Evolutionary conservation across 2,888 invertebrate species (phyloP), one percentile per base, ranked within the genome.

Genomic region (Reticulitermes lucifugus): DNA sequence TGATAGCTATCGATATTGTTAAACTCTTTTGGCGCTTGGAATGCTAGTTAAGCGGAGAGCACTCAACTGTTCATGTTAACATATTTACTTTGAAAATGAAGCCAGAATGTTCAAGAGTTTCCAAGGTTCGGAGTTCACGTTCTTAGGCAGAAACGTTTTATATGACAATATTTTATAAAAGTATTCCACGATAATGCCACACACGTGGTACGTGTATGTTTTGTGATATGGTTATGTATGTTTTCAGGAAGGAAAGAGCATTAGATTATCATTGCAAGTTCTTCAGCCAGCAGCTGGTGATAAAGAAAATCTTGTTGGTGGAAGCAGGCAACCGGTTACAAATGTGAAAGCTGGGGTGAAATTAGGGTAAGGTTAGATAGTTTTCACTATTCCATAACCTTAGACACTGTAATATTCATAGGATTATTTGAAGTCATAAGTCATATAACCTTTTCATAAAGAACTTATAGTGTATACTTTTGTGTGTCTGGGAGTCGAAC

Each of bases 221-320:
- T 2, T 25, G 65, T 65, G 65, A 7, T 25, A 25, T 12, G 12
- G n/a, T 25, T 65, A 25, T 46, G 41, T 79, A 84, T 82, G 70
- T 22, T 86, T 81, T 80, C 70, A 85, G 87, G 87, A 86, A 46
- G 77, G 86, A 80, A 88, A 87, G 85, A 87, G 89, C 86, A 86
- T 88, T 84, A 90, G 96, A 88, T 95, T 94, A 91, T 94, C 95
- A 43, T 92, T 96, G n/a, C 96, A 95, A 91, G 93, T 94, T 51
- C 90, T 96, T 87, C 96, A 96, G 90, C 94, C 93, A 86, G 92
- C 94, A 79, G 95, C 95, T 60, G 93, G 92, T 80, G 95, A 95
- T 89, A 95, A 95, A 89, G 96, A 96, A 91, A 96, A 96, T 90
- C 92, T 96, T 88, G 91, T 92, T 85, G 91, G 91, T n/a, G 79